These are phyloP conservation scores for Sternotherus odoratus DNA, from an alignment of 2,797 vertebrate genomes.

Conservation along the genomic window DNA sequence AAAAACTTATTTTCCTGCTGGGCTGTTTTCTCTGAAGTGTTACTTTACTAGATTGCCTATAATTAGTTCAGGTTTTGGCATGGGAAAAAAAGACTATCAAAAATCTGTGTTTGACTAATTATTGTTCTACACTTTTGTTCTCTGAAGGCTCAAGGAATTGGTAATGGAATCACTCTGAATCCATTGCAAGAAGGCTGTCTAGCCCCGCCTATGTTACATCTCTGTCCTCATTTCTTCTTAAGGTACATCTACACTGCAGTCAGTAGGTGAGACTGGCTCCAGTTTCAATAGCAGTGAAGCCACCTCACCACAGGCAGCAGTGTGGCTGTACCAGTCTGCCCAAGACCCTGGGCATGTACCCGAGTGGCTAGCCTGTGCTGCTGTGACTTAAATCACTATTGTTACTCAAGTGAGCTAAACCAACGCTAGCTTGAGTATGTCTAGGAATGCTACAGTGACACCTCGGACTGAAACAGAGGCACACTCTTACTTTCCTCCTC, in stretches of 20 bases:
- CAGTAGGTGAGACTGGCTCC: not conserved
- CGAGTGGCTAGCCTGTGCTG: not conserved
- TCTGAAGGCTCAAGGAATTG: conserved; percentile 22
- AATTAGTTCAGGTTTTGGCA: not conserved
- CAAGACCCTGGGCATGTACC: not conserved
- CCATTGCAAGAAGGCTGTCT: not conserved
- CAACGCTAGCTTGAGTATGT: not conserved
- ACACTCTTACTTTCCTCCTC: not conserved
- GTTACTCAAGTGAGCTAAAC: not conserved
- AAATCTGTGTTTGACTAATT: conserved; percentile 1
- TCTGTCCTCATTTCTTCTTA: not conserved
- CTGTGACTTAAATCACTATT: not conserved
- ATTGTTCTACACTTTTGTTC: conserved; percentile 15
- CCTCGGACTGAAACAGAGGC: not conserved
- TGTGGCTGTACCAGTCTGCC: not conserved
- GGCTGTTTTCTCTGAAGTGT: conserved; percentile 32
- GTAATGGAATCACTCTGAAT: conserved; percentile 1
- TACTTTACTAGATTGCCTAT: conserved; percentile 19
- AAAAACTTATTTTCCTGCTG: conserved; percentile 12
- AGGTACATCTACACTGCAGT: not conserved
- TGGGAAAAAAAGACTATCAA: not conserved
- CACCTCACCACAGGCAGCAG: not conserved
- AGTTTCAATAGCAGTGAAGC: not conserved
- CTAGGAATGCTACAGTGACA: not conserved
- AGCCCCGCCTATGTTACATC: not conserved